A percentile compares a stretch with the other conserved stretches of the same genome.
These are phyloP conservation scores for Cherax destructor DNA, from an alignment of 1,140 invertebrate species.

Conservation along the genomic window DNA sequence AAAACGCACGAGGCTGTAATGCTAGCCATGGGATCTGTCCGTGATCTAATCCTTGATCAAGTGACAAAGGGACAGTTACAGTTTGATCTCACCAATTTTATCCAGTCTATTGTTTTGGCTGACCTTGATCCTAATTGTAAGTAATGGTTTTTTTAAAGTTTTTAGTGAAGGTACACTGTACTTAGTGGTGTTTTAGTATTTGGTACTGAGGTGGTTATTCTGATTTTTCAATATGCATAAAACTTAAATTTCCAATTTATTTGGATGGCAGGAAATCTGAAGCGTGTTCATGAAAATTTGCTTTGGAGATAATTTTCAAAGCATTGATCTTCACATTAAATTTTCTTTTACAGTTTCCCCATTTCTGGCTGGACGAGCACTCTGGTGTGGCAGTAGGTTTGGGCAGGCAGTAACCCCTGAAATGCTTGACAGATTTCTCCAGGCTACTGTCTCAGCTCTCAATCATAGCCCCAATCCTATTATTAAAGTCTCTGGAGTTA, in stretches of 20 bases:
- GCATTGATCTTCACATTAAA: neutral
- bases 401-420: constrained; percentile 79
- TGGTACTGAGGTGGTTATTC: no score
- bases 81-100: constrained; percentile 83
- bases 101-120: constrained; percentile 78
- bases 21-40: constrained; percentile 78
- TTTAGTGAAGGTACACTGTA: neutral
- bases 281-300: no score
- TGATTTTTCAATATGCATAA: no score
- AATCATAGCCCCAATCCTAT: constrained; percentile 78
- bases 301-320: no score
- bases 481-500: constrained; percentile 77
- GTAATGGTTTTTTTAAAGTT: neutral
- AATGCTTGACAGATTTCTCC: constrained; percentile 80
- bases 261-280: no score
- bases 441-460: constrained; percentile 81
- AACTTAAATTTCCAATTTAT: no score
- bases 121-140: constrained; percentile 77
- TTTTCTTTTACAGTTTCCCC: constrained; percentile 76
- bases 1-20: constrained; percentile 86
- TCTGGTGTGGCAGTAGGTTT: constrained; percentile 84
- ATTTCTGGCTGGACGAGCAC: constrained; percentile 84
- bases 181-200: neutral
- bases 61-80: constrained; percentile 78
- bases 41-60: constrained; percentile 78